These are phyloP conservation scores for Aporrectodea caliginosa DNA, from an alignment of 1,140 invertebrate species.

Conservation along the genomic window DNA sequence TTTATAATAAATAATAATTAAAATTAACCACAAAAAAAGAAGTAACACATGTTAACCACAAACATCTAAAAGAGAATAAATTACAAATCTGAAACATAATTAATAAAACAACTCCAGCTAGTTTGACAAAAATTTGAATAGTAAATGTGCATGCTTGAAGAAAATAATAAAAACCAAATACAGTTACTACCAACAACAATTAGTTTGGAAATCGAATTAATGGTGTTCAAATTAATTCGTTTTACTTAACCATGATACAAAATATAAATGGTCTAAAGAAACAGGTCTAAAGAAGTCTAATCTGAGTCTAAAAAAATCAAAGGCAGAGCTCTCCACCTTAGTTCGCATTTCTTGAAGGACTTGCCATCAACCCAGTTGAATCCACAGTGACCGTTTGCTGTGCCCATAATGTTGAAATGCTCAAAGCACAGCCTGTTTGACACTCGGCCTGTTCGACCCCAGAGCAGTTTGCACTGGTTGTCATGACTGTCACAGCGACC, in stretches of 20 bases:
- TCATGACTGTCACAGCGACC: constrained; percentile 85
- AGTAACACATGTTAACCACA: too few relatives aligned
- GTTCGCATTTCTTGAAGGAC: constrained; percentile 69
- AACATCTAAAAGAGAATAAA: too few relatives aligned
- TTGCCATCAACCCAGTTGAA: constrained; percentile 70
- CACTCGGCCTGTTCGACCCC: constrained; percentile 85
- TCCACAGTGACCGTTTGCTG: constrained; percentile 88
- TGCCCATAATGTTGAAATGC: constrained; percentile 76
- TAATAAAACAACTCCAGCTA: too few relatives aligned
- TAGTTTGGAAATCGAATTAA: neutral
- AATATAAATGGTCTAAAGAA: neutral
- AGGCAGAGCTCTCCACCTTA: constrained; percentile 61
- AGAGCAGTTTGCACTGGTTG: constrained; percentile 88
- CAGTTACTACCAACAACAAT: neutral
- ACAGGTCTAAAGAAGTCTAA: neutral
- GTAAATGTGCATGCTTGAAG: too few relatives aligned
- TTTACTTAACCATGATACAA: neutral
- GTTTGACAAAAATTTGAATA: too few relatives aligned
- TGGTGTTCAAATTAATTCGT: neutral
- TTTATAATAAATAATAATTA: too few relatives aligned
- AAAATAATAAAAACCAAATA: neutral
- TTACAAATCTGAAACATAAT: too few relatives aligned
- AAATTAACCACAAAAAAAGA: too few relatives aligned
- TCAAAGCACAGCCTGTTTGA: constrained; percentile 80
- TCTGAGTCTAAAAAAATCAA: neutral